Percentiles rank a stretch among this genome's conserved stretches.
Conservation (phyloP, 2,888 invertebrate species). For the Amorpha juglandis region DNA sequence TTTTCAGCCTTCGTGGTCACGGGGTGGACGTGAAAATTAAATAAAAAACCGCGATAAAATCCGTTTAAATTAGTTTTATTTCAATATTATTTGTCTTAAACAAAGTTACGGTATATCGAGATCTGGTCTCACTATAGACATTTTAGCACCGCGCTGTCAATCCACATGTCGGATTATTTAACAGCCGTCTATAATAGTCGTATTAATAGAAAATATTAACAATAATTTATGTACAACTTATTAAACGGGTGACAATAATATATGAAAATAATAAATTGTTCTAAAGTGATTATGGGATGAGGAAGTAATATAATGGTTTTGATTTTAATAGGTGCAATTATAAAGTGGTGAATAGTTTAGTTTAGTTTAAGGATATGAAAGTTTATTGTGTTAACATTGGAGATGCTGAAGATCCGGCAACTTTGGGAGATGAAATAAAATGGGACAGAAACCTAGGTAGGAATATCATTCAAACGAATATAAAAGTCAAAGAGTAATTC, state of each 20-base stretch:
- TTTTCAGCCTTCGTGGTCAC: no score
- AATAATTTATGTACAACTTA: slow-evolving; percentile 13
- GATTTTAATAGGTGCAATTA: neutral
- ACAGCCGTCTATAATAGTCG: slow-evolving; percentile 12
- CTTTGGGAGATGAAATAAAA: no score
- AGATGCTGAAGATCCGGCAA: no score
- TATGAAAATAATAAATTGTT: slow-evolving; percentile 4
- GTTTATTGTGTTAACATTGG: no score
- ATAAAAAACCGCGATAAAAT: no score
- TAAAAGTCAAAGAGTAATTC: no score
- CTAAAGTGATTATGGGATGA: neutral
- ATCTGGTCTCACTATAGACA: neutral
- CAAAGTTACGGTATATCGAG: slow-evolving; percentile 6
- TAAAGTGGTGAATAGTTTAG: no score
- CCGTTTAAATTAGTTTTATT: neutral
- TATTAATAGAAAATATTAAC: slow-evolving; percentile 23
- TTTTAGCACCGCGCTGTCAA: slow-evolving; percentile 26
- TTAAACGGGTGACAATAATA: slow-evolving; percentile 14
- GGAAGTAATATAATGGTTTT: neutral
- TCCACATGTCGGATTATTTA: slow-evolving; percentile 18
- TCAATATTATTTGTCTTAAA: neutral
- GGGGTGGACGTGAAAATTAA: no score
- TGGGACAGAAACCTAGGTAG: no score
- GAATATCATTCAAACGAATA: no score
- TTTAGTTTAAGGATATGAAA: no score